A percentile compares a stretch with the other conserved stretches of the same genome.
These are phyloP conservation scores for Macaca mulatta DNA, from an alignment of 2,113 vertebrate species.

Conservation along the genomic window DNA sequence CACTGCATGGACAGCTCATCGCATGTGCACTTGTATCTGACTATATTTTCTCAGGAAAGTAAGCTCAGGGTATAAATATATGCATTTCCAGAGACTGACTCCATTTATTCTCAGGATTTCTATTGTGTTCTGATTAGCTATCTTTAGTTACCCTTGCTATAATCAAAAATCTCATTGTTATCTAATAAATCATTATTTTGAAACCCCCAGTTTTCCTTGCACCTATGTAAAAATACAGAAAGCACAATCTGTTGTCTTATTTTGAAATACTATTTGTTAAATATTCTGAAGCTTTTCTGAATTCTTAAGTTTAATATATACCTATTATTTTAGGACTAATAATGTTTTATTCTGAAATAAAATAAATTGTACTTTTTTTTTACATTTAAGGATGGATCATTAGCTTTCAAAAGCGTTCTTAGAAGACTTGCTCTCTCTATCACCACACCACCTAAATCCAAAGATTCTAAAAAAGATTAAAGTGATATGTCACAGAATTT, in stretches of 20 bases:
- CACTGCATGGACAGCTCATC: not conserved
- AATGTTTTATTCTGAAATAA: not conserved
- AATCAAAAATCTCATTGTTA: not conserved
- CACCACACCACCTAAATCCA: not conserved
- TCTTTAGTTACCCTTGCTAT: not conserved
- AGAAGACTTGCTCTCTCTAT: not conserved
- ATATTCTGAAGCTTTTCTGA: not conserved
- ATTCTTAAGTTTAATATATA: not conserved
- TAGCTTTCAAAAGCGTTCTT: not conserved
- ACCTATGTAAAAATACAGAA: not conserved
- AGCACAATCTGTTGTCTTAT: not conserved
- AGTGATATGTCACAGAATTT: not conserved
- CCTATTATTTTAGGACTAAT: not conserved
- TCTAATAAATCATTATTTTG: not conserved
- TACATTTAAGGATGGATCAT: not conserved
- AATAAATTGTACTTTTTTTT: not conserved
- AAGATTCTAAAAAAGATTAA: not conserved
- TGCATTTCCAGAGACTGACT: not conserved
- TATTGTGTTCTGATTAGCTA: not conserved
- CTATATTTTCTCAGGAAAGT: not conserved
- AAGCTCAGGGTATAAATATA: not conserved
- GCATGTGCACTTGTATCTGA: not conserved
- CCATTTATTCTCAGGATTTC: not conserved
- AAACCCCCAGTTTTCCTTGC: not conserved
- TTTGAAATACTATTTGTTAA: not conserved